These are phyloP conservation scores for Sinosuthora webbiana DNA, from an alignment of 2,113 vertebrate species.

Conservation along the genomic window DNA sequence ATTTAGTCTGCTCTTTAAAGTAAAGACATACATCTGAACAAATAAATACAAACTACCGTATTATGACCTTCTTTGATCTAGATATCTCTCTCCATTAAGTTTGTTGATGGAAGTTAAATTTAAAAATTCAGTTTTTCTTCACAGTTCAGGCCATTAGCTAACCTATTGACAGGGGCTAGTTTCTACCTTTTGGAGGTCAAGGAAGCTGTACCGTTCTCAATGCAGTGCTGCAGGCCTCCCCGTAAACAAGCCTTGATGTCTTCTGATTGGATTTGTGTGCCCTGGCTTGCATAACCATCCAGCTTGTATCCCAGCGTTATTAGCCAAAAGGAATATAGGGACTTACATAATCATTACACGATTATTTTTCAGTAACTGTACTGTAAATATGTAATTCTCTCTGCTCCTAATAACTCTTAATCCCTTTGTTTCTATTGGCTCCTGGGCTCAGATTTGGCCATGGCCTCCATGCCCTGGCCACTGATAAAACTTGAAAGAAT, in stretches of 20 bases:
- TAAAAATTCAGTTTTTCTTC: neutral
- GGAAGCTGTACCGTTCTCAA: rapidly evolving
- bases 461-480: neutral
- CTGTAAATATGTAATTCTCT: constrained; percentile 67
- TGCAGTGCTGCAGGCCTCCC: neutral
- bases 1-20: neutral
- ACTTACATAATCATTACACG: constrained; percentile 66
- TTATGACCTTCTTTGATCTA: neutral
- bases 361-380: constrained; percentile 56
- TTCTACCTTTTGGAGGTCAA: neutral
- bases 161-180: neutral
- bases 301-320: constrained; percentile 36
- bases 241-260: neutral
- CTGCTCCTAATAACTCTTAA: constrained; percentile 58
- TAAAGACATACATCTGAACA: neutral
- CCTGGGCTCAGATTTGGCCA: constrained; percentile 8
- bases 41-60: neutral
- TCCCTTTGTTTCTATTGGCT: constrained; percentile 50
- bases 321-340: constrained; percentile 60
- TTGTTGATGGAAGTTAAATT: neutral
- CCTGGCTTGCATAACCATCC: constrained; percentile 50
- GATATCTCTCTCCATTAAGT: neutral
- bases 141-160: neutral
- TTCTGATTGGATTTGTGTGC: constrained; percentile 41
- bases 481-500: constrained; percentile 25